phyloP scores from a whole-genome alignment of 2,888 invertebrate genomes.

The Hypomecis atomaria region DNA sequence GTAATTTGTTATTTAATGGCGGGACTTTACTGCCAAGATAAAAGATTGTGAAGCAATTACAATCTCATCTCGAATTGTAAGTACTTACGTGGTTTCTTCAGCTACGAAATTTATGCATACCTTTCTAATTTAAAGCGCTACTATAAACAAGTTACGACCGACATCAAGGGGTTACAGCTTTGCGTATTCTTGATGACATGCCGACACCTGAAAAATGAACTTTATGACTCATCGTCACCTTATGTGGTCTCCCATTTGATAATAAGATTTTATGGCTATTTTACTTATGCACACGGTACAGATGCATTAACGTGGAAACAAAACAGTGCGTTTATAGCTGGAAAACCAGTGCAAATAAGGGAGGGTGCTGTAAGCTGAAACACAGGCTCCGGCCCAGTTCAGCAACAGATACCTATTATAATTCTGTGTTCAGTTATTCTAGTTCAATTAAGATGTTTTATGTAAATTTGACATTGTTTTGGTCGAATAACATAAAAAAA shows the following conservation, averaged over 20 bases:
- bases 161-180: constrained; percentile 76
- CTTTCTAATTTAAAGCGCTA: constrained; percentile 75
- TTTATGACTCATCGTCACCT: constrained; percentile 69
- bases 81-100: constrained; percentile 54
- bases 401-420: too few species aligned
- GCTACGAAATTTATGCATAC: constrained; percentile 60
- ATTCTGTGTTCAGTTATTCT: too few species aligned
- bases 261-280: constrained; percentile 46
- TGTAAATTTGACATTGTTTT: too few species aligned
- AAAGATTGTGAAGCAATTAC: constrained; percentile 51
- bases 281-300: neutral
- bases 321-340: too few species aligned
- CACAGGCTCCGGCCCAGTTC: too few species aligned
- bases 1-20: constrained; percentile 38
- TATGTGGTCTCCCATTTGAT: constrained; percentile 60
- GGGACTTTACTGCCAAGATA: constrained; percentile 30
- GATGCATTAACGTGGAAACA: too few species aligned
- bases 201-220: constrained; percentile 71
- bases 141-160: constrained; percentile 80
- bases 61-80: constrained; percentile 51
- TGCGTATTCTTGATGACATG: constrained; percentile 72
- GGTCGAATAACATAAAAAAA: too few species aligned
- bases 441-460: too few species aligned
- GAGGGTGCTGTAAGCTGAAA: too few species aligned
- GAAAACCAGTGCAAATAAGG: too few species aligned